These are phyloP conservation scores for Oncorhynchus nerka DNA, from an alignment of 2,113 vertebrate genomes.

Conservation along the genomic window DNA sequence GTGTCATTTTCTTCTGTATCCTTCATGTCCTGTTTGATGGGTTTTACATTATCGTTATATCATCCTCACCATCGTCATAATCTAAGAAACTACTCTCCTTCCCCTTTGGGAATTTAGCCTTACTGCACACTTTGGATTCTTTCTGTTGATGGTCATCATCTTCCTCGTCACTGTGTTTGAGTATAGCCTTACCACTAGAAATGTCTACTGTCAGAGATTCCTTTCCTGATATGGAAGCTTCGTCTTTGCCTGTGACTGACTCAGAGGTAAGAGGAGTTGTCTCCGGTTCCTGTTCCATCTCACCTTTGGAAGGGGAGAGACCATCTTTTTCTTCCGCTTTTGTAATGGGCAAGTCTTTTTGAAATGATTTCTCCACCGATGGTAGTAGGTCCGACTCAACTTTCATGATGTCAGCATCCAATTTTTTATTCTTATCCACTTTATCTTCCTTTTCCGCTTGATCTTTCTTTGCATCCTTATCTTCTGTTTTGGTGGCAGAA, in stretches of 20 bases:
- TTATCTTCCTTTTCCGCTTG: slow-evolving; percentile 33
- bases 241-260: slow-evolving; percentile 26
- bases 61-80: slow-evolving; percentile 63
- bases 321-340: slow-evolving; percentile 45
- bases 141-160: slow-evolving; percentile 50
- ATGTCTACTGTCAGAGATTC: slow-evolving; percentile 54
- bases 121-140: slow-evolving; percentile 44
- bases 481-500: slow-evolving; percentile 24
- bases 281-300: slow-evolving; percentile 38
- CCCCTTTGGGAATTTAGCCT: slow-evolving; percentile 66
- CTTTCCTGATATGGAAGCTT: slow-evolving; percentile 20
- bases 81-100: slow-evolving; percentile 76
- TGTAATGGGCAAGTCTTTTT: slow-evolving; percentile 36
- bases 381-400: slow-evolving; percentile 20
- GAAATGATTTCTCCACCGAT: slow-evolving; percentile 34
- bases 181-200: slow-evolving; percentile 69
- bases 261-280: slow-evolving; percentile 5
- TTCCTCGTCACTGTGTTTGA: slow-evolving; percentile 51
- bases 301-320: slow-evolving; percentile 25
- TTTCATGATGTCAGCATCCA: slow-evolving; percentile 28
- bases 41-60: slow-evolving; percentile 50
- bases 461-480: slow-evolving; percentile 43
- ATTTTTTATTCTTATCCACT: slow-evolving; percentile 30
- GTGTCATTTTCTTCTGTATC: slow-evolving; percentile 43
- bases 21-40: slow-evolving; percentile 43